Evolutionary conservation across 1,140 invertebrate genomes (phyloP).

Genomic region (Nymphalis io): DNA sequence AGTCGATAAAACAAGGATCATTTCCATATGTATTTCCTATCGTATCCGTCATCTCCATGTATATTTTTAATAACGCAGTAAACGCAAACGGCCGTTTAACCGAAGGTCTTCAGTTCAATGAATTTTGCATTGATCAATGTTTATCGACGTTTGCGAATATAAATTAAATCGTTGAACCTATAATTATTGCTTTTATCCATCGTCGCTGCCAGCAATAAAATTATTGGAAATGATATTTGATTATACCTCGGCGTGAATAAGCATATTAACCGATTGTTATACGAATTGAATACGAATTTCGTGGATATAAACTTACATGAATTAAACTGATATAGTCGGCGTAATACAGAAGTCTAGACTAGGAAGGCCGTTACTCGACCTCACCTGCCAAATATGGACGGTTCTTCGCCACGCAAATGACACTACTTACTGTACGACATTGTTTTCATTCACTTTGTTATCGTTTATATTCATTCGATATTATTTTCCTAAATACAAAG

Average conservation of each 20-base stretch:
- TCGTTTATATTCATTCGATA: neutral
- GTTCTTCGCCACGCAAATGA: slow-evolving; percentile 50
- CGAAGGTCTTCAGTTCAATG: slow-evolving; percentile 21
- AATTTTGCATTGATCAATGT: slow-evolving; percentile 20
- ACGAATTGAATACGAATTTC: slow-evolving; percentile 16
- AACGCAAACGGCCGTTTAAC: slow-evolving; percentile 10
- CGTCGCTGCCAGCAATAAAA: slow-evolving; percentile 10
- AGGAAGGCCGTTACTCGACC: slow-evolving; percentile 55
- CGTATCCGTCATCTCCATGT: neutral
- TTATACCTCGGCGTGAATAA: slow-evolving; percentile 11
- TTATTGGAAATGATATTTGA: slow-evolving; percentile 22
- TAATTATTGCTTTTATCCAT: slow-evolving; percentile 13
- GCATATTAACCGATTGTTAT: slow-evolving; percentile 4
- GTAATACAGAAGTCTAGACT: slow-evolving; percentile 55
- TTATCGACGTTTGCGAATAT: slow-evolving; percentile 15
- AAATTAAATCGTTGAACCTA: slow-evolving; percentile 24
- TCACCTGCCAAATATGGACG: slow-evolving; percentile 64
- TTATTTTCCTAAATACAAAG: slow-evolving; percentile 13
- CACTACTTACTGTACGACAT: slow-evolving; percentile 31
- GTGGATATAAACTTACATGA: neutral
- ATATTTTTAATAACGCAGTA: slow-evolving; percentile 7
- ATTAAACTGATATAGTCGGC: slow-evolving; percentile 20
- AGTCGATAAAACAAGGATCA: slow-evolving; percentile 3
- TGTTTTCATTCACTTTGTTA: slow-evolving; percentile 3
- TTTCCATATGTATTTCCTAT: slow-evolving; percentile 6